These are phyloP conservation scores for Neoarius graeffei DNA, from an alignment of 2,113 vertebrate species.

Conservation along the genomic window DNA sequence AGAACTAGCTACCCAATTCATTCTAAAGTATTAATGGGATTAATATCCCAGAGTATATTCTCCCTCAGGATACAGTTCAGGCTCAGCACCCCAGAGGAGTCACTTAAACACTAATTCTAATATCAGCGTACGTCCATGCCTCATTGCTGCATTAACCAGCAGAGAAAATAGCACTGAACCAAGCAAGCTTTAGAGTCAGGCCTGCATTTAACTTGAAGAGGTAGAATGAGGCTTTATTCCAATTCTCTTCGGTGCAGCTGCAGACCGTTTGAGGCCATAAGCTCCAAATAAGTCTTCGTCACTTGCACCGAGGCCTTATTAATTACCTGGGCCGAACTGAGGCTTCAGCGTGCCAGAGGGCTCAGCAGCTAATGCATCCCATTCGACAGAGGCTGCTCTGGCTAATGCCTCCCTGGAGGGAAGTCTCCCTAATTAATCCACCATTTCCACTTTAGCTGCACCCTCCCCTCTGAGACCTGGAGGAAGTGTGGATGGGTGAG, in stretches of 20 bases:
- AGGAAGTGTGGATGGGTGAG: slow-evolving; percentile 52
- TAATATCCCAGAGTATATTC: slow-evolving; percentile 38
- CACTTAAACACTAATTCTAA: slow-evolving; percentile 49
- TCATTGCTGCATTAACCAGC: slow-evolving; percentile 59
- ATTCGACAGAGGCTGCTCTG: slow-evolving; percentile 78
- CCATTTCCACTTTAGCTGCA: slow-evolving; percentile 87
- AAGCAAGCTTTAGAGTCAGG: slow-evolving; percentile 46
- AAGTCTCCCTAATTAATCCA: slow-evolving; percentile 92
- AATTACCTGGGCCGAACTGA: slow-evolving; percentile 70
- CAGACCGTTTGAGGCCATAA: slow-evolving; percentile 51
- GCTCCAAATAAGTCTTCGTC: slow-evolving; percentile 51
- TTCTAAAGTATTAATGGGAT: slow-evolving; percentile 23
- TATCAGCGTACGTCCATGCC: slow-evolving; percentile 46
- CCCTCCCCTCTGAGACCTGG: slow-evolving; percentile 78
- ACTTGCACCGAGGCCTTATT: slow-evolving; percentile 63
- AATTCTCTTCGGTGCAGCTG: slow-evolving; percentile 52
- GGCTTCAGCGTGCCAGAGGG: slow-evolving; percentile 70
- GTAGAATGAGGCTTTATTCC: slow-evolving; percentile 55
- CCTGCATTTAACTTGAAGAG: slow-evolving; percentile 52
- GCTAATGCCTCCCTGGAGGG: slow-evolving; percentile 84
- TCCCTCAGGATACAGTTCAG: slow-evolving; percentile 31
- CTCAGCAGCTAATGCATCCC: slow-evolving; percentile 72
- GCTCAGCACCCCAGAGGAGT: slow-evolving; percentile 29
- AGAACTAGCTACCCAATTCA: slow-evolving; percentile 14
- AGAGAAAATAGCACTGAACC: slow-evolving; percentile 51